phyloP scores from a whole-genome alignment of 1,140 invertebrate genomes.

The Manduca sexta region DNA sequence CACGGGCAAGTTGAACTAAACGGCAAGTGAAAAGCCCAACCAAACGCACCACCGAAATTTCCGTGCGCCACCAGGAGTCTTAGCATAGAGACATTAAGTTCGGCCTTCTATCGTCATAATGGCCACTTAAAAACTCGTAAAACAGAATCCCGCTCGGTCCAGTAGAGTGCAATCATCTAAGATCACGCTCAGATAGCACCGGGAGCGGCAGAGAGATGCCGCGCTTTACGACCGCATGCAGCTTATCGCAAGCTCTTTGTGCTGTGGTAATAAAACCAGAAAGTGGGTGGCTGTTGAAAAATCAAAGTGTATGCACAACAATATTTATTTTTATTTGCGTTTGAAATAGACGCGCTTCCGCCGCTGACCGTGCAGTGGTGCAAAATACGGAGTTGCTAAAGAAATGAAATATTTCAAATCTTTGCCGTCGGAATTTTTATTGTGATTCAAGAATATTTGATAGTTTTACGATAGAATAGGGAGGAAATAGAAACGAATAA shows the following conservation, averaged over 20 bases:
- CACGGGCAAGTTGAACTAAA: too few species aligned
- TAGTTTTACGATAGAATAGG: too few species aligned
- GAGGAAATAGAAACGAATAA: too few species aligned
- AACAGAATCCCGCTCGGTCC: constrained; percentile 32
- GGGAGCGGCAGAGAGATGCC: constrained; percentile 1
- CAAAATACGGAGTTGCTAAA: too few species aligned
- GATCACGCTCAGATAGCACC: constrained; percentile 14
- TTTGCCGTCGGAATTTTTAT: too few species aligned
- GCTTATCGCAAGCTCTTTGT: constrained; percentile 14
- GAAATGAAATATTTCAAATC: too few species aligned
- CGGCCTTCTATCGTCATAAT: constrained; percentile 35
- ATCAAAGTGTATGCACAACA: too few species aligned
- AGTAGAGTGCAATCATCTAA: constrained; percentile 16
- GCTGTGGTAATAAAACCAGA: neutral
- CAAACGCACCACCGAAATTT: constrained; percentile 22
- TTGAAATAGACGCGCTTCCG: too few species aligned
- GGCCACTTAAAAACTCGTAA: constrained; percentile 57
- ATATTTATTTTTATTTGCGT: too few species aligned
- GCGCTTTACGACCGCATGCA: constrained; percentile 7
- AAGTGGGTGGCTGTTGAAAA: too few species aligned
- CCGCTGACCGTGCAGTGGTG: too few species aligned
- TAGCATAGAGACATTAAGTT: constrained; percentile 41
- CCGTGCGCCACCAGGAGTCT: constrained; percentile 9
- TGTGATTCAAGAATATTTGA: too few species aligned
- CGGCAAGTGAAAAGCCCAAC: neutral